Percentiles rank a stretch among this genome's conserved stretches.
Evolutionary conservation across 2,797 vertebrate genomes (phyloP).

Genomic region (Smutsia temminckii): DNA sequence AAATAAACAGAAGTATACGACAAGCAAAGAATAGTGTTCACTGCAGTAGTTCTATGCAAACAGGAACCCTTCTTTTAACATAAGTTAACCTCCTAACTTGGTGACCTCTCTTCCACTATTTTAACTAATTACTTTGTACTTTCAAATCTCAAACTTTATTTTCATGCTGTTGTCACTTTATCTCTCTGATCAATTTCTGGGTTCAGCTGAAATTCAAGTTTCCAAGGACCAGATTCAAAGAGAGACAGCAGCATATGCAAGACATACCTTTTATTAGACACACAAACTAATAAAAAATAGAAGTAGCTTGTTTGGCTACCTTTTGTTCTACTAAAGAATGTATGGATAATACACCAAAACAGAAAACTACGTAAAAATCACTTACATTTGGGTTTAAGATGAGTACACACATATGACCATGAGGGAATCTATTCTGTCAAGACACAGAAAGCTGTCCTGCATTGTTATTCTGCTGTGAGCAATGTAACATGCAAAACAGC

Average conservation of each 20-base stretch:
- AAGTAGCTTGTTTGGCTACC: neutral
- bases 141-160: neutral
- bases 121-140: conserved; percentile 8
- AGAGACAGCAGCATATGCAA: neutral
- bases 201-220: neutral
- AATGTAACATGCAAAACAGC: neutral
- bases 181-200: neutral
- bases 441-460: neutral
- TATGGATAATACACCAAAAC: neutral
- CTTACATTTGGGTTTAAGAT: neutral
- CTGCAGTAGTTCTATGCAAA: neutral
- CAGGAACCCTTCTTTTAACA: neutral
- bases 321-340: neutral
- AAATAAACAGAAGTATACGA: conserved; percentile 14
- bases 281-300: neutral
- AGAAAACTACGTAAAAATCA: neutral
- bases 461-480: neutral
- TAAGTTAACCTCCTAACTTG: neutral
- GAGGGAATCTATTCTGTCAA: neutral
- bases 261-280: neutral
- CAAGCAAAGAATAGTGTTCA: neutral
- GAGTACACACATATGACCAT: neutral
- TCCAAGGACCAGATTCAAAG: conserved; percentile 15
- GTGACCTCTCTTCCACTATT: neutral
- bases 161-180: neutral